Percentiles rank a stretch among this genome's conserved stretches.
Evolutionary conservation across 2,797 vertebrate species (phyloP).

Genomic region (Pristis pectinata): DNA sequence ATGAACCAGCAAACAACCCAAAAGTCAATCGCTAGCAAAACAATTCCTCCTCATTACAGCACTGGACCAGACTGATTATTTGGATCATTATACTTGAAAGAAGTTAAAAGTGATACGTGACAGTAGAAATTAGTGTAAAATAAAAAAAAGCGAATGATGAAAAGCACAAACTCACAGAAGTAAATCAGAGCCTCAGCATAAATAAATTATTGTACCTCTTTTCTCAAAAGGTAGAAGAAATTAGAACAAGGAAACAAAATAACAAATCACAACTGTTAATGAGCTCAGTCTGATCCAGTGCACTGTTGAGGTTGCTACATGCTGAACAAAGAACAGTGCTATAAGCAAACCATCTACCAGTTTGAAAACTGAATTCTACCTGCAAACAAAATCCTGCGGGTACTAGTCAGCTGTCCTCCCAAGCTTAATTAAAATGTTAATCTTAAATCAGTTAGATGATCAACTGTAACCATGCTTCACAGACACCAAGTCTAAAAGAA

Average conservation of each 20-base stretch:
- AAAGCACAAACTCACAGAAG: not conserved
- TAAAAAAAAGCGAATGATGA: not conserved
- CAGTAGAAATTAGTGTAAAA: not conserved
- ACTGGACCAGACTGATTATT: not conserved
- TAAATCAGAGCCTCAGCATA: not conserved
- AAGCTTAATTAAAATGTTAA: conserved; percentile 18
- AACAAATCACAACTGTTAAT: not conserved
- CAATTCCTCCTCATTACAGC: not conserved
- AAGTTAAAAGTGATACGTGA: not conserved
- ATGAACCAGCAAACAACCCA: not conserved
- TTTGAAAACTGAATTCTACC: not conserved
- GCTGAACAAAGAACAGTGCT: not conserved
- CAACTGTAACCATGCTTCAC: not conserved
- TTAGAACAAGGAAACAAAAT: not conserved
- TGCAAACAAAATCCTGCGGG: not conserved
- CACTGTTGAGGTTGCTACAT: not conserved
- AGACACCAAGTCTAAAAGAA: not conserved
- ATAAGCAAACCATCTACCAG: not conserved
- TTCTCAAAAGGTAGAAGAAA: not conserved
- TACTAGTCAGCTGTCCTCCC: not conserved
- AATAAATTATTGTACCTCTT: not conserved
- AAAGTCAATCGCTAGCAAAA: not conserved
- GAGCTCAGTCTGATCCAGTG: not conserved
- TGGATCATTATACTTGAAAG: not conserved
- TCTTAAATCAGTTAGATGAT: not conserved